These are phyloP conservation scores for Sussaba pulchella DNA, from an alignment of 2,888 invertebrate genomes.

Conservation along the genomic window DNA sequence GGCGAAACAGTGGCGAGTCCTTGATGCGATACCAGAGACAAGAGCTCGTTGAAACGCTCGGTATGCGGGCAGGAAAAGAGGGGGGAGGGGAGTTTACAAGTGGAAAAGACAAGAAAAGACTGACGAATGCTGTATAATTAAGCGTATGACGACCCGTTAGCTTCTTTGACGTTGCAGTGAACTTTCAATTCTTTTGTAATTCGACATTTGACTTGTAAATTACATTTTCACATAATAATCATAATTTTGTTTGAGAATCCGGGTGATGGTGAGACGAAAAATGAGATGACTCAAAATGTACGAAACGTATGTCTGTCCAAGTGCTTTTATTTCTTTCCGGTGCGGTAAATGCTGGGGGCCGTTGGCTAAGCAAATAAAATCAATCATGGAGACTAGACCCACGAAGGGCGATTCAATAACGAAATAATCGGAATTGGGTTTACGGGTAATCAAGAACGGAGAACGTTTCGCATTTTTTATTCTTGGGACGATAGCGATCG, in stretches of 20 bases:
- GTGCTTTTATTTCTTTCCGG: conserved; percentile 38
- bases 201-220: conserved; percentile 9
- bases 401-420: no score
- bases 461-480: no score
- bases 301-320: background rate
- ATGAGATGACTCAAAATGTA: conserved; percentile 2
- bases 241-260: background rate
- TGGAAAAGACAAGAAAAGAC: conserved; percentile 50
- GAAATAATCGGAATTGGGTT: no score
- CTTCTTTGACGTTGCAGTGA: conserved; percentile 42
- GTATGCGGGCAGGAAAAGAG: no score
- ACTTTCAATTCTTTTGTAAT: background rate
- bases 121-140: conserved; percentile 58
- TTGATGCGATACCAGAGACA: conserved; percentile 64
- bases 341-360: conserved; percentile 31
- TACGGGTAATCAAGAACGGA: no score
- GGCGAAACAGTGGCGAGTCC: conserved; percentile 65
- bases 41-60: conserved; percentile 42
- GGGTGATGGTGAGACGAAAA: background rate
- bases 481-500: no score
- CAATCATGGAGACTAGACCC: no score
- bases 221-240: background rate
- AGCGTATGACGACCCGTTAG: conserved; percentile 73
- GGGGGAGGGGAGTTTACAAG: background rate
- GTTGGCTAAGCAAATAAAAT: conserved; percentile 5